Percentiles rank a stretch among this genome's conserved stretches.
Evolutionary conservation across 2,113 vertebrate genomes (phyloP).

Genomic region (Azemiops feae): DNA sequence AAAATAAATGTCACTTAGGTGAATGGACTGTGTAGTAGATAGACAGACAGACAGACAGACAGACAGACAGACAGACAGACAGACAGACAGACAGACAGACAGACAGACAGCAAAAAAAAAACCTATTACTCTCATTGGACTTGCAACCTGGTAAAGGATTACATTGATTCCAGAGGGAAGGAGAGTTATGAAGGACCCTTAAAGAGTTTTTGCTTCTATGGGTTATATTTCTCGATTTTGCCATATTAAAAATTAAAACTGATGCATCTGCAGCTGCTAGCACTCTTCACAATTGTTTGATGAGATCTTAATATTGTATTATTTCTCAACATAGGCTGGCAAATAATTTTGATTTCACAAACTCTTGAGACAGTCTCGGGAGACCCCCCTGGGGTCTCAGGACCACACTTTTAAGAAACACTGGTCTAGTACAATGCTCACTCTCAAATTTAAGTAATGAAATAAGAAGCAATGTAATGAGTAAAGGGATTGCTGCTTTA

Average conservation of each 20-base stretch:
- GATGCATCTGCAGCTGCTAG: not conserved
- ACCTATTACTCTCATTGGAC: not conserved
- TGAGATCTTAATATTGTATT: not conserved
- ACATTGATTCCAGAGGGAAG: not conserved
- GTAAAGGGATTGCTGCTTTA: not conserved
- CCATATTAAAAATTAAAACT: not conserved
- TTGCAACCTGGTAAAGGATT: not conserved
- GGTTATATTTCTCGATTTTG: not conserved
- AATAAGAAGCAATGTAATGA: not conserved
- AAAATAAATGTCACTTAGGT: not conserved
- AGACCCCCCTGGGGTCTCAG: not conserved
- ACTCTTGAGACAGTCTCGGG: not conserved
- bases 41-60: too few relatives aligned
- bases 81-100: too few relatives aligned
- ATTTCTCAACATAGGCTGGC: not conserved
- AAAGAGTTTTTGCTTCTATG: not conserved
- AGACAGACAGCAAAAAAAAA: not conserved
- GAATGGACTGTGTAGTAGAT: not conserved
- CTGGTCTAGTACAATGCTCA: not conserved
- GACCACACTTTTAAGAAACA: not conserved
- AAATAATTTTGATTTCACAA: not conserved
- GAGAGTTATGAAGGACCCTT: not conserved
- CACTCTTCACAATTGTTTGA: not conserved
- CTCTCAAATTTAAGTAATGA: not conserved
- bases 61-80: not conserved